Evolutionary conservation across 2,888 invertebrate genomes (phyloP).

Genomic region (Plemyria rubiginata): DNA sequence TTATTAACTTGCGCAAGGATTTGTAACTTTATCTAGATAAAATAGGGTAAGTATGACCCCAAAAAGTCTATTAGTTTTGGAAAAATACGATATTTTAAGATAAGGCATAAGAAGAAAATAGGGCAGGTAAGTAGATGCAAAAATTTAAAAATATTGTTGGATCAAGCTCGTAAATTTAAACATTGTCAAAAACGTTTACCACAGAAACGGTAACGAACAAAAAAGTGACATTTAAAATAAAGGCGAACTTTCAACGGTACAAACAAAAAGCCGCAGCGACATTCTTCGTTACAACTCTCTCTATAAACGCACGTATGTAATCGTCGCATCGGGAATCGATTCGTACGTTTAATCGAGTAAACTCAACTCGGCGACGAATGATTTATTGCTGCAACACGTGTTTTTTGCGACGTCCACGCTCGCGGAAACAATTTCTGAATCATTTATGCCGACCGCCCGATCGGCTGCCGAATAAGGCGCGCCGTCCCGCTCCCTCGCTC

Average conservation of each 20-base stretch:
- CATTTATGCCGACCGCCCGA: constrained; percentile 80
- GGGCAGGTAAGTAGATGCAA: no score
- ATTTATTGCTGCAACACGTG: constrained; percentile 83
- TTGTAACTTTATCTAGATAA: neutral
- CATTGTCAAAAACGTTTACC: constrained; percentile 49
- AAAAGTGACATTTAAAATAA: constrained; percentile 56
- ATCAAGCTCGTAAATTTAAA: constrained; percentile 35
- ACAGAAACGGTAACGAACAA: constrained; percentile 50
- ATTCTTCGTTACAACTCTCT: constrained; percentile 79
- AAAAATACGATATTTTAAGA: no score
- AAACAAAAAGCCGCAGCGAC: constrained; percentile 71
- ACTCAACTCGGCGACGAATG: constrained; percentile 74
- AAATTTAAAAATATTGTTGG: constrained; percentile 1
- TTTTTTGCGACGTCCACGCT: constrained; percentile 73
- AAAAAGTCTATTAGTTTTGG: no score
- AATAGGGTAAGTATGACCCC: no score
- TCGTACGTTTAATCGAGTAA: constrained; percentile 80
- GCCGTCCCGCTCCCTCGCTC: constrained; percentile 31
- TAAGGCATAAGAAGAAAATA: no score
- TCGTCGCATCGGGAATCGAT: constrained; percentile 77
- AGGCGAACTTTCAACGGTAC: constrained; percentile 48
- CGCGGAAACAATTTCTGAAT: constrained; percentile 82
- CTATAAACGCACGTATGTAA: constrained; percentile 72
- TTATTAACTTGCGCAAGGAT: neutral
- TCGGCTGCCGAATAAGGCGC: constrained; percentile 64